A percentile compares a stretch with the other conserved stretches of the same genome.
Evolutionary conservation across 2,888 invertebrate species (phyloP).

Genomic region (Troilus luridus): DNA sequence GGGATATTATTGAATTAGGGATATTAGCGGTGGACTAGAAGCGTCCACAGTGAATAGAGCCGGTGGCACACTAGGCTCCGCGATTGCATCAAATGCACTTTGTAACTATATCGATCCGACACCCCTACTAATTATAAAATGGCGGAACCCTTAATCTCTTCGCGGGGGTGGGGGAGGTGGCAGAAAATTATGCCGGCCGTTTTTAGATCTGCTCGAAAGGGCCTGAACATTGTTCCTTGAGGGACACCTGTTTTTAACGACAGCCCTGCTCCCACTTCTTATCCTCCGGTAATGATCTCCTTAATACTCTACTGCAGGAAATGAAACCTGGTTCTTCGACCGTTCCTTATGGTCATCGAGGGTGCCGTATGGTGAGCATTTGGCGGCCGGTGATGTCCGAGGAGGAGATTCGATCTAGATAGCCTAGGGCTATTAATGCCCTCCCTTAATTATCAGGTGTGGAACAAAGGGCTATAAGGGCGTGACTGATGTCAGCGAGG

Average conservation of each 20-base stretch:
- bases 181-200: slow-evolving; percentile 34
- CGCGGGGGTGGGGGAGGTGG: background rate
- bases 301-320: slow-evolving; percentile 22
- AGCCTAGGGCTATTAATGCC: background rate
- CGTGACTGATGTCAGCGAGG: background rate
- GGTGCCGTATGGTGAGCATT: slow-evolving; percentile 5
- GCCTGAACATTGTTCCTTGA: slow-evolving; percentile 29
- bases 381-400: slow-evolving; percentile 5
- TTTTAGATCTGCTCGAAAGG: slow-evolving; percentile 31
- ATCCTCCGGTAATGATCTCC: slow-evolving; percentile 21
- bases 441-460: slow-evolving; percentile 3
- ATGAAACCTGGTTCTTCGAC: background rate
- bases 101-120: slow-evolving; percentile 50
- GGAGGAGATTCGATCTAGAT: slow-evolving; percentile 30
- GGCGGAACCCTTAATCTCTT: slow-evolving; percentile 56
- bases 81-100: slow-evolving; percentile 56
- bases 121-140: slow-evolving; percentile 56
- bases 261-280: background rate
- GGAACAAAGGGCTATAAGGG: slow-evolving; percentile 3
- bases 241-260: slow-evolving; percentile 47
- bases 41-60: slow-evolving; percentile 13
- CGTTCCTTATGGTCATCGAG: slow-evolving; percentile 24
- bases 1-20: slow-evolving; percentile 37
- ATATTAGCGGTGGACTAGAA: slow-evolving; percentile 15
- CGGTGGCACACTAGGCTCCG: slow-evolving; percentile 37